Conservation (phyloP, 2,113 vertebrate genomes). For the Heterocephalus glaber region DNA sequence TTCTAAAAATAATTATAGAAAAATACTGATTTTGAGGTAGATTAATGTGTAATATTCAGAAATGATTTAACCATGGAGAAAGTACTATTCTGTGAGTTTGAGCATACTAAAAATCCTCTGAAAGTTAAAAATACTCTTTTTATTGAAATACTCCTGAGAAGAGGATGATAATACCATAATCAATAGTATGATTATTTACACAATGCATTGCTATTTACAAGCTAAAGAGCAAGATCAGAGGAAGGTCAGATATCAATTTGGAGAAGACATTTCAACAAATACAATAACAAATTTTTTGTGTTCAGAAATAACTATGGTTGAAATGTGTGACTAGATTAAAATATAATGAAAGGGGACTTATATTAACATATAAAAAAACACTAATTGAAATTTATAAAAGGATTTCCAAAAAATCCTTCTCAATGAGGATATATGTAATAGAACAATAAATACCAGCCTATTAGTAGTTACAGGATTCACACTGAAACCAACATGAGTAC, state of each 20-base stretch:
- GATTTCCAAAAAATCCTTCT: background rate
- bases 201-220: background rate
- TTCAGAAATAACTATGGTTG: background rate
- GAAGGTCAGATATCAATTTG: background rate
- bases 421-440: background rate
- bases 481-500: background rate
- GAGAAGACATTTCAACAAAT: background rate
- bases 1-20: background rate
- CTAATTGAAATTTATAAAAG: background rate
- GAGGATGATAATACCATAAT: background rate
- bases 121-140: background rate
- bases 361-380: background rate
- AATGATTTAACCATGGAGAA: background rate
- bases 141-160: background rate
- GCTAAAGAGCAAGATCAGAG: background rate
- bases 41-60: background rate
- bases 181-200: background rate
- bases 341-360: background rate
- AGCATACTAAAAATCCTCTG: background rate
- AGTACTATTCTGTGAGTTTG: background rate
- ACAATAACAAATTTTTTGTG: background rate
- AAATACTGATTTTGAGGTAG: background rate
- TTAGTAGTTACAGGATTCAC: slow-evolving; percentile 1
- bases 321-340: background rate
- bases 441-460: background rate